Conservation (phyloP, 2,888 invertebrate genomes). For the Lepidonotus clava region DNA sequence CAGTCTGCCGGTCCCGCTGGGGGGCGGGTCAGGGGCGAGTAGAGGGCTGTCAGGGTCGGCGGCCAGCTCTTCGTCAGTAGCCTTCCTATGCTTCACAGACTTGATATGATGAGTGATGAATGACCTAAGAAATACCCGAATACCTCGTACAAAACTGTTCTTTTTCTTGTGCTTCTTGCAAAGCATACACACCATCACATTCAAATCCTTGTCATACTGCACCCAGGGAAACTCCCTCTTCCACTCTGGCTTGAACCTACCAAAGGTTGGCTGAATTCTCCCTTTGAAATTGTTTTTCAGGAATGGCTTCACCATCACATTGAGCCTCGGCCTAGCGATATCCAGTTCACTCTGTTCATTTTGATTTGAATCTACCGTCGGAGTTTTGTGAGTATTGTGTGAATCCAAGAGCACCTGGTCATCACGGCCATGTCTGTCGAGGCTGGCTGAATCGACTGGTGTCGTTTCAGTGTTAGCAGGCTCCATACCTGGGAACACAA, state of each 20-base stretch:
- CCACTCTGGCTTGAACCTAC: conserved; percentile 9
- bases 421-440: neutral
- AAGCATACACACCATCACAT: conserved; percentile 29
- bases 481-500: neutral
- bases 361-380: neutral
- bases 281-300: neutral
- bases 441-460: neutral
- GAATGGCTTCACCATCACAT: neutral
- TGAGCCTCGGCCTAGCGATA: neutral
- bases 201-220: neutral
- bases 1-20: neutral
- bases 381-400: neutral
- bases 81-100: conserved; percentile 27
- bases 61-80: neutral
- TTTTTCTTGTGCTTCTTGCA: conserved; percentile 25
- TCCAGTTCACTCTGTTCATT: neutral
- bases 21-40: neutral
- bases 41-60: neutral
- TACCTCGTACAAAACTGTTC: conserved; percentile 26
- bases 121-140: neutral
- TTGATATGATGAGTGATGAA: neutral
- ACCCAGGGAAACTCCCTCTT: conserved; percentile 20
- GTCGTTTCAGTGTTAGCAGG: neutral
- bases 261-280: conserved; percentile 12
- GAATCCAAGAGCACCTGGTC: neutral